Evolutionary conservation across 2,113 vertebrate genomes (phyloP), one percentile per base, ranked within the genome.

Genomic region (Oplegnathus fasciatus): DNA sequence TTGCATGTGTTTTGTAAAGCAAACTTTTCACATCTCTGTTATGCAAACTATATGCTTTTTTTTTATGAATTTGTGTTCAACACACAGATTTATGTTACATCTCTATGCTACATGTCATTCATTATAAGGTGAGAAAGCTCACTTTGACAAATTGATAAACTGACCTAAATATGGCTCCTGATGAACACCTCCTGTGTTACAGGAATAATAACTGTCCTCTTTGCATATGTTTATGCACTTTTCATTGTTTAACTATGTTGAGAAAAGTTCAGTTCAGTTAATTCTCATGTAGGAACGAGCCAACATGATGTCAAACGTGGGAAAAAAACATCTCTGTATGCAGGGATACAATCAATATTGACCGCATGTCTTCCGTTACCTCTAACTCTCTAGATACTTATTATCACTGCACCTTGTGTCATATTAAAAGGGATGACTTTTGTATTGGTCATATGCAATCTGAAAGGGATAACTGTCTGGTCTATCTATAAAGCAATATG

Each of bases 401-500:
- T 64, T 83, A 73, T 74, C 37, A 7, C 54, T 55, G 26, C 20
- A 54, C 14, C 34, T n/a, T 68, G n/a, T n/a, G 54, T 75, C 62
- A 6, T 30, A 78, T 72, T 80, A 37, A 42, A 81, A 82, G 48
- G 4, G 28, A 75, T 54, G 10, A 15, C 37, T 74, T 77, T 28
- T 73, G 68, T 17, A 14, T 24, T 22, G 34, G 52, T 81, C 66
- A 5, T 75, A 76, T 58, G 44, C 40, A 57, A 50, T 75, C 68
- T 48, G 10, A 34, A 44, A 60, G 77, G 55, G 20, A 11, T 55
- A 24, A 57, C 46, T 65, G 44, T n/a, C 28, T 64, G 54, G 28
- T 73, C 18, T 61, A 37, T 58, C 44, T 76, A 68, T 62, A 78
- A 86, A 86, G 77, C 61, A n/a, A 81, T 22, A 71, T 46, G 30